Evolutionary conservation across 2,888 invertebrate genomes (phyloP), one percentile per base, ranked within the genome.

Genomic region (Oscheius sp.): DNA sequence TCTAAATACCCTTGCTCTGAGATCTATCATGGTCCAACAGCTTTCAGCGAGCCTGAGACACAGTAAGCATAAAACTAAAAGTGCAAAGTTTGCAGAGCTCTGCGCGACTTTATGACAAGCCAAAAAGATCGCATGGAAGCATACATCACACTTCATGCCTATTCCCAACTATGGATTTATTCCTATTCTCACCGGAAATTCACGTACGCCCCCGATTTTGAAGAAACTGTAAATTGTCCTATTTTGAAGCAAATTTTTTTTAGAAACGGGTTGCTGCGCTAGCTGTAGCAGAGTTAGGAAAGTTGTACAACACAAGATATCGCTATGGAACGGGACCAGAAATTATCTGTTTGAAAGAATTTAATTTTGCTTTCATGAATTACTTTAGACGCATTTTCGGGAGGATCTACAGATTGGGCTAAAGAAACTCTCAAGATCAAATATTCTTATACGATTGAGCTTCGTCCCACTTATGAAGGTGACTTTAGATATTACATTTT

Each of bases 31-130:
- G 86, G 86, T 3, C 64, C 80, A 0, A 74, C 70, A 23, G 80
- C 86, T 0, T 86, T 86, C 77, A 83, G 83, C 65, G 86, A 86
- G 67, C 85, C 86, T 4, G 85, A 85, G 63, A 75, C 82, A 0
- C 77, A 65, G 81, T 80, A 34, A 27, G 58, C 58, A 63, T 53
- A 23, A 42, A 64, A 29, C 15, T n/a, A 3, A 69, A 0, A 0
- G 20, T 50, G 20, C 1, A 34, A n/a, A 29, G 5, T 27, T 12
- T 39, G 23, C 53, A 83, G 82, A 39, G 82, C 82, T 0, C 72
- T 84, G 42, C 71, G 82, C 4, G 80, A 85, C 53, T 79, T 85
- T 34, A 46, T 85, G 52, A 52, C 72, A 20, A 70, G 75, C 37
- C 70, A 82, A 23, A 77, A 74, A 12, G 75, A 74, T 20, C 69